Conservation (phyloP, 2,888 invertebrate species). For the Diarsia dahlii region DNA sequence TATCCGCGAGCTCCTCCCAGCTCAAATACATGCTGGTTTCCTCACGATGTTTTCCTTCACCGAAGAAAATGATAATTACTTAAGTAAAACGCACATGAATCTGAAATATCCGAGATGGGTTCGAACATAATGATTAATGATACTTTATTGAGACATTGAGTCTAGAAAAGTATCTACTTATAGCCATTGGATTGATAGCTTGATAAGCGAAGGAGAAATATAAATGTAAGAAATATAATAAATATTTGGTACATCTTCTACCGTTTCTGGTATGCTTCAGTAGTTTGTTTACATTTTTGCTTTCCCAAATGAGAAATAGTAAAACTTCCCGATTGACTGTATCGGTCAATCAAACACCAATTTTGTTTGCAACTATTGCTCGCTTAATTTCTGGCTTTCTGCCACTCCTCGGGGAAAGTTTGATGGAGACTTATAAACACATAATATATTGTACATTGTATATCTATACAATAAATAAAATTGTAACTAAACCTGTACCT, state of each 20-base stretch:
- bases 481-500: neutral
- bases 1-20: too few relatives aligned
- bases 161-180: neutral
- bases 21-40: too few relatives aligned
- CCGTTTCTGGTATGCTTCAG: neutral
- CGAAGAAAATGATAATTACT: too few relatives aligned
- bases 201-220: neutral
- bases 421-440: neutral
- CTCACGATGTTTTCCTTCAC: too few relatives aligned
- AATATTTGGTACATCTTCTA: neutral
- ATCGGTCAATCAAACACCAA: constrained; percentile 42
- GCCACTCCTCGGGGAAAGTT: constrained; percentile 23
- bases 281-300: constrained; percentile 27
- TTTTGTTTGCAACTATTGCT: constrained; percentile 24
- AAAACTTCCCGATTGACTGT: constrained; percentile 7
- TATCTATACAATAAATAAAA: neutral
- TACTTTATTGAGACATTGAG: too few relatives aligned
- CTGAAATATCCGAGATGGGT: too few relatives aligned
- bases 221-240: too few relatives aligned
- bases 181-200: neutral
- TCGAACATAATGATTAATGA: too few relatives aligned
- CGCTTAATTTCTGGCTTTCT: constrained; percentile 20
- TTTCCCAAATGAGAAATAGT: constrained; percentile 7
- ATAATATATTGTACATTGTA: too few relatives aligned
- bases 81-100: too few relatives aligned